Evolutionary conservation across 2,888 invertebrate genomes (phyloP).

Genomic region (Lasioglossum villosulum): DNA sequence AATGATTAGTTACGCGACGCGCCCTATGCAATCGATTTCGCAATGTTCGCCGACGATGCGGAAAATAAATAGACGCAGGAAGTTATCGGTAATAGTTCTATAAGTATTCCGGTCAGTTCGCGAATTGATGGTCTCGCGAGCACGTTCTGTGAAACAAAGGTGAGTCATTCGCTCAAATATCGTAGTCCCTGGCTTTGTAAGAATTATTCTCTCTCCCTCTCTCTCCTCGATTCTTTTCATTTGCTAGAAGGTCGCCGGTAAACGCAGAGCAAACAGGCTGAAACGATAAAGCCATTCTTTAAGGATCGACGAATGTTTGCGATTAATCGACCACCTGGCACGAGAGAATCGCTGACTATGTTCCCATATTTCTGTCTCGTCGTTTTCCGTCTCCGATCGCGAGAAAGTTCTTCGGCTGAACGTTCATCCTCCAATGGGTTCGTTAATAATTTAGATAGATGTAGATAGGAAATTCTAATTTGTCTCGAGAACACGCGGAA

Average conservation of each 20-base stretch:
- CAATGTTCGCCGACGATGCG: conserved; percentile 32
- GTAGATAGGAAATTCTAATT: neutral
- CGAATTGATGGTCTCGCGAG: neutral
- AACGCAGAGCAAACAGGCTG: neutral
- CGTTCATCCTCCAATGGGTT: neutral
- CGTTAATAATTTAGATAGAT: neutral
- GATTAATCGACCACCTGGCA: conserved; percentile 4
- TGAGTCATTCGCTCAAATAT: conserved; percentile 4
- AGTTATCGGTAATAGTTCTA: conserved; percentile 6
- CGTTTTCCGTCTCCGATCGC: neutral
- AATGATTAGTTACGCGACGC: neutral
- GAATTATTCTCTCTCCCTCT: conserved; percentile 1
- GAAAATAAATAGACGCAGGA: conserved; percentile 38
- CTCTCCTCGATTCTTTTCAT: neutral
- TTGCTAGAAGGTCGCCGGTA: neutral
- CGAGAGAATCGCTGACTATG: neutral
- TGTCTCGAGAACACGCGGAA: neutral
- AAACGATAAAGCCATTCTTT: neutral
- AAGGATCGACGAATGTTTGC: neutral
- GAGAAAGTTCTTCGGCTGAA: neutral
- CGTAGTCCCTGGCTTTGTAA: neutral
- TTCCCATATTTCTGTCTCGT: neutral
- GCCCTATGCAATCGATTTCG: neutral
- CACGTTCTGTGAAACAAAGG: neutral
- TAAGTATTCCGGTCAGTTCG: neutral